Conservation (phyloP, 2,888 invertebrate species). For the Palloptera scutellata region DNA sequence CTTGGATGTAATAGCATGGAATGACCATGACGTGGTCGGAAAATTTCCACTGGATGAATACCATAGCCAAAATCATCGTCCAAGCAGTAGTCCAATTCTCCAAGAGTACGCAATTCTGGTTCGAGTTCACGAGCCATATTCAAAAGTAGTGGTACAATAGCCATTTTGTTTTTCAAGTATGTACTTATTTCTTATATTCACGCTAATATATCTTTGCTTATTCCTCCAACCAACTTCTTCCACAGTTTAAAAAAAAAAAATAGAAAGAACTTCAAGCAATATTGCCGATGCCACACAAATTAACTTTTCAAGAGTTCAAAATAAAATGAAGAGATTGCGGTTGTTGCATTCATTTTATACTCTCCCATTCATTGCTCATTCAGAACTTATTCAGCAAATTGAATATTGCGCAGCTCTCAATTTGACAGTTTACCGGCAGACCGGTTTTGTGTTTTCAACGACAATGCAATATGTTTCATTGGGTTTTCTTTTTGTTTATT, state of each 20-base stretch:
- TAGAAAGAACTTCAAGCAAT: not conserved
- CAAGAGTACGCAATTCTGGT: constrained; percentile 21
- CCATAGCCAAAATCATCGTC: constrained; percentile 55
- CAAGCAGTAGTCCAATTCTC: constrained; percentile 32
- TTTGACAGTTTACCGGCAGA: too few relatives aligned
- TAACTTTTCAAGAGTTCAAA: constrained; percentile 12
- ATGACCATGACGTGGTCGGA: constrained; percentile 48
- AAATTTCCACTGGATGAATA: constrained; percentile 54
- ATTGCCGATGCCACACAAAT: not conserved
- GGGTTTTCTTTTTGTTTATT: too few relatives aligned
- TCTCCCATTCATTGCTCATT: not conserved
- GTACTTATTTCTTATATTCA: not conserved
- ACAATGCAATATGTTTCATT: too few relatives aligned
- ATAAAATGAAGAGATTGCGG: constrained; percentile 29
- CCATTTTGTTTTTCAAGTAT: constrained; percentile 39
- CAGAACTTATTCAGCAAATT: constrained; percentile 3
- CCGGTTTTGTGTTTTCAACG: too few relatives aligned
- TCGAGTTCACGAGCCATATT: constrained; percentile 41
- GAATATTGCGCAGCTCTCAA: not conserved
- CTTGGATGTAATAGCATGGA: constrained; percentile 65
- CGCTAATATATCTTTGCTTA: too few relatives aligned
- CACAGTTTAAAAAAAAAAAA: not conserved
- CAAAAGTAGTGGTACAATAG: constrained; percentile 45
- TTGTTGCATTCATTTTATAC: constrained; percentile 36
- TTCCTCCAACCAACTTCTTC: too few relatives aligned